Conservation (phyloP, 2,113 vertebrate genomes). For the Perca flavescens region DNA sequence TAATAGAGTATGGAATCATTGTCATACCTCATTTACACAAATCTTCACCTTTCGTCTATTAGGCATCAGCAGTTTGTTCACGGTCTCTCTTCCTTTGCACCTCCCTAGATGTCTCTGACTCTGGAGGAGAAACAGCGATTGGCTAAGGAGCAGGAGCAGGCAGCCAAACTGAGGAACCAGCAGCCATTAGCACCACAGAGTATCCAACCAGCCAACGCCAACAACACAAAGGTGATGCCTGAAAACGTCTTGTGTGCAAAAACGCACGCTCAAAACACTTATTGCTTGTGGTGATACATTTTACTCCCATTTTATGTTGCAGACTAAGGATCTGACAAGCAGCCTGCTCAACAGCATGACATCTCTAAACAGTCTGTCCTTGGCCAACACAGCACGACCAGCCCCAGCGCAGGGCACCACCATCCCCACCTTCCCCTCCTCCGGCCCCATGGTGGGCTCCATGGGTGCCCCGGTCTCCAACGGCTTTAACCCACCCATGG, state of each 20-base stretch:
- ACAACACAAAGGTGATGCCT: conserved; percentile 69
- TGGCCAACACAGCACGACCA: conserved; percentile 83
- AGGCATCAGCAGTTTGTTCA: conserved; percentile 8
- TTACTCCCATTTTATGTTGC: conserved; percentile 61
- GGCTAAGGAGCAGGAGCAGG: conserved; percentile 98
- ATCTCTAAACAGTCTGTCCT: conserved; percentile 87
- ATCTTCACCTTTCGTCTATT: neutral
- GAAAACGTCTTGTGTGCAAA: neutral
- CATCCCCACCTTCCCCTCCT: conserved; percentile 85
- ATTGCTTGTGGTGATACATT: neutral
- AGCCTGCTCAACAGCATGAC: conserved; percentile 94
- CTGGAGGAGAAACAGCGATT: conserved; percentile 98
- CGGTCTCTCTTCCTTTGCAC: neutral
- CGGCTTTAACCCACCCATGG: conserved; percentile 87
- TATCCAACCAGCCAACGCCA: conserved; percentile 76
- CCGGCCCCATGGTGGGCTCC: conserved; percentile 81
- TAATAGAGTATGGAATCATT: conserved; percentile 85
- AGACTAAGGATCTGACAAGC: conserved; percentile 96
- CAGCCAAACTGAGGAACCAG: conserved; percentile 94
- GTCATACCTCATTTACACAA: neutral
- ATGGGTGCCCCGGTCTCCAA: conserved; percentile 84
- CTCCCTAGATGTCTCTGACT: conserved; percentile 90
- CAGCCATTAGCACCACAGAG: conserved; percentile 91
- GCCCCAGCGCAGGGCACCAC: conserved; percentile 72
- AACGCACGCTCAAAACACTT: neutral